Evolutionary conservation across 2,888 invertebrate species (phyloP).

Genomic region (Clivina fossor): DNA sequence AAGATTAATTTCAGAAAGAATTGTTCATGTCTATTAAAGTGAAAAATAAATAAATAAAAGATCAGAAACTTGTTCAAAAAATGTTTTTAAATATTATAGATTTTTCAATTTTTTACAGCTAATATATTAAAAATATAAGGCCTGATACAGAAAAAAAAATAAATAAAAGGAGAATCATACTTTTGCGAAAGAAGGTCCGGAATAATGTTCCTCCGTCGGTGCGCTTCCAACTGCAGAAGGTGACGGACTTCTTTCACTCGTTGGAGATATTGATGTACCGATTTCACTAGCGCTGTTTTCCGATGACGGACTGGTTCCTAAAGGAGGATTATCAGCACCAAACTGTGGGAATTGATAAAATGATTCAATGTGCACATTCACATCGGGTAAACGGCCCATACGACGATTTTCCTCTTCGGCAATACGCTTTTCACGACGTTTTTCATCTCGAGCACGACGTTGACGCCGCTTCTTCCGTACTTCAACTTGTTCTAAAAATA

Average conservation of each 20-base stretch:
- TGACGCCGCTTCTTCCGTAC: slow-evolving; percentile 69
- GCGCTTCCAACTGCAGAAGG: slow-evolving; percentile 42
- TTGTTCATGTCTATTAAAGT: too few species aligned
- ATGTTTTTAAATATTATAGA: too few species aligned
- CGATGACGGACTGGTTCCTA: background rate
- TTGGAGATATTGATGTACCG: slow-evolving; percentile 39
- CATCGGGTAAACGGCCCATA: slow-evolving; percentile 66
- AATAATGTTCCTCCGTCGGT: slow-evolving; percentile 44
- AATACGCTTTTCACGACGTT: slow-evolving; percentile 75
- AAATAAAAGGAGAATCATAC: slow-evolving; percentile 50
- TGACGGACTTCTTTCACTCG: slow-evolving; percentile 46
- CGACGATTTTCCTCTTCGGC: slow-evolving; percentile 70
- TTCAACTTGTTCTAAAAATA: slow-evolving; percentile 67
- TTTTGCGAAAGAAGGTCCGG: slow-evolving; percentile 62
- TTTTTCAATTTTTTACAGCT: too few species aligned
- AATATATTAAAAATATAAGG: too few species aligned
- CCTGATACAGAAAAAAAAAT: background rate
- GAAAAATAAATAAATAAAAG: too few species aligned
- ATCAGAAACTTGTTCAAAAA: too few species aligned
- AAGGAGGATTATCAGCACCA: slow-evolving; percentile 40
- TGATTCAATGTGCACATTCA: slow-evolving; percentile 66
- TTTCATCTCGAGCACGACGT: slow-evolving; percentile 75
- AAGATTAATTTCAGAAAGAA: too few species aligned
- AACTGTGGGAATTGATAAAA: slow-evolving; percentile 61
- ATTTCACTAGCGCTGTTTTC: slow-evolving; percentile 33